phyloP scores from a whole-genome alignment of 2,888 invertebrate genomes.

The Helleia helle region DNA sequence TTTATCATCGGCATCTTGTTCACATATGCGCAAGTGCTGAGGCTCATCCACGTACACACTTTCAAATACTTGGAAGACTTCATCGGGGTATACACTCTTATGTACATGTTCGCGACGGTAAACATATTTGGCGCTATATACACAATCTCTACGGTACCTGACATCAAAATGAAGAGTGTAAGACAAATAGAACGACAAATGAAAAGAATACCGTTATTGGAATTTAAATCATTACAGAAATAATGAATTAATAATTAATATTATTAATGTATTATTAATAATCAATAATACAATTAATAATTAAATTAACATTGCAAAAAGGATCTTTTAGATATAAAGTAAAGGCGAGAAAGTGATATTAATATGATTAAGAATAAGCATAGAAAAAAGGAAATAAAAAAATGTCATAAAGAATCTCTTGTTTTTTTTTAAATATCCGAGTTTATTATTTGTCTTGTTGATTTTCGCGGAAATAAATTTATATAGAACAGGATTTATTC shows the following conservation, averaged over 20 bases:
- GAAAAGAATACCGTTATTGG: constrained; percentile 42
- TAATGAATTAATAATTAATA: background rate
- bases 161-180: constrained; percentile 34
- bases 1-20: constrained; percentile 37
- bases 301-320: too few relatives aligned
- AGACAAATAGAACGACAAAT: constrained; percentile 48
- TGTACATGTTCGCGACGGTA: constrained; percentile 47
- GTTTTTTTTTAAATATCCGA: too few relatives aligned
- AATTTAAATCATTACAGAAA: constrained; percentile 23
- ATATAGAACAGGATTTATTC: too few relatives aligned
- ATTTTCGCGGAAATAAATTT: too few relatives aligned
- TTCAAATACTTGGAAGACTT: constrained; percentile 45
- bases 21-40: constrained; percentile 41
- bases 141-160: constrained; percentile 39
- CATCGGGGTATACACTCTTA: constrained; percentile 43
- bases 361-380: too few relatives aligned
- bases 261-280: too few relatives aligned
- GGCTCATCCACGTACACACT: constrained; percentile 42
- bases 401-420: too few relatives aligned
- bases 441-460: too few relatives aligned
- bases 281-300: background rate
- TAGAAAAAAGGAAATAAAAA: too few relatives aligned
- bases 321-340: too few relatives aligned
- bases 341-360: too few relatives aligned
- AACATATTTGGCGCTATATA: constrained; percentile 52